A percentile compares a stretch with the other conserved stretches of the same genome.
Conservation (phyloP, 1,140 invertebrate species). For the Dendrolimus punctatus region DNA sequence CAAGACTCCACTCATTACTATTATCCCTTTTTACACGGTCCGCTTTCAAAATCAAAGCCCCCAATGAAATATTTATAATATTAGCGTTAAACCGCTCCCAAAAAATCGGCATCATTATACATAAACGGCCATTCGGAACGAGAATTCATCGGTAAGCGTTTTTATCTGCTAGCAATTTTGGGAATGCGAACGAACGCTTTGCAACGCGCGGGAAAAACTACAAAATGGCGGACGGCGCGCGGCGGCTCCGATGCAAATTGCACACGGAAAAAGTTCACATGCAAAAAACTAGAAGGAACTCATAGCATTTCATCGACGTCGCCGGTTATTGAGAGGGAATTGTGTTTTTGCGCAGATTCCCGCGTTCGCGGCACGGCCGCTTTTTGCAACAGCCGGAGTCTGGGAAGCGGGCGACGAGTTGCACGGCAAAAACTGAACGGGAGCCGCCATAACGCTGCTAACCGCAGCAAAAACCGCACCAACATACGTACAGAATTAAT, state of each 20-base stretch:
- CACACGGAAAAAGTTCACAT: constrained; percentile 41
- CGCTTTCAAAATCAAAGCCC: constrained; percentile 8
- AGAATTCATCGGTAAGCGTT: constrained; percentile 39
- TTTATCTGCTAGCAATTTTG: constrained; percentile 42
- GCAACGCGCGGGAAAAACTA: constrained; percentile 46
- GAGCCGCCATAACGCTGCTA: constrained; percentile 50
- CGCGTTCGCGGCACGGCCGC: constrained; percentile 30
- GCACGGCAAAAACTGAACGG: constrained; percentile 40
- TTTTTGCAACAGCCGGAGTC: constrained; percentile 48
- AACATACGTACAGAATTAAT: constrained; percentile 65
- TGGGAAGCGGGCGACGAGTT: constrained; percentile 44
- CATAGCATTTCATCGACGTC: constrained; percentile 63
- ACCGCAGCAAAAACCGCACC: constrained; percentile 50
- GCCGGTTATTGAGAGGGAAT: constrained; percentile 52
- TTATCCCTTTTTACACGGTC: constrained; percentile 6
- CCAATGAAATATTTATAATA: constrained; percentile 19
- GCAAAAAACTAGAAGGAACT: constrained; percentile 59
- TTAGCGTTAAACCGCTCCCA: constrained; percentile 12
- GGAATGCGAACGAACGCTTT: constrained; percentile 36
- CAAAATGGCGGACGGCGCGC: constrained; percentile 40
- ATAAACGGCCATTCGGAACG: constrained; percentile 46
- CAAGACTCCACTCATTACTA: background rate
- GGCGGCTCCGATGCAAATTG: constrained; percentile 40
- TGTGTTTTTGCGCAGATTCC: constrained; percentile 55
- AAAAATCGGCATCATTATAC: constrained; percentile 40